phyloP scores from a whole-genome alignment of 1,140 invertebrate genomes.

The Portunus trituberculatus region DNA sequence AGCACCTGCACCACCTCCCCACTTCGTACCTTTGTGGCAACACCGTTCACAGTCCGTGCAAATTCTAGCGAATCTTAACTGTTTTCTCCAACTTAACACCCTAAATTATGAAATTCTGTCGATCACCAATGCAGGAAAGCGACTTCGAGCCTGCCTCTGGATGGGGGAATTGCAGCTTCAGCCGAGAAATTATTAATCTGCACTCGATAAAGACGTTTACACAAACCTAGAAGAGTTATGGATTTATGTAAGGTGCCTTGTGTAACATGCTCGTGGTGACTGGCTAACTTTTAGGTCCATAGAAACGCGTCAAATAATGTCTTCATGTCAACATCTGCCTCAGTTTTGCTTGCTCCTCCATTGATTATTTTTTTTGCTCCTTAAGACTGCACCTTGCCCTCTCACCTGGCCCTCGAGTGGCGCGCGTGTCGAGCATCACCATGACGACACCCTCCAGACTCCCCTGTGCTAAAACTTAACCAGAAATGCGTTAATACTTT shows the following conservation, averaged over 20 bases:
- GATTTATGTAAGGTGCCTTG: not conserved
- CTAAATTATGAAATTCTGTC: conserved; percentile 66
- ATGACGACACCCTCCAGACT: not conserved
- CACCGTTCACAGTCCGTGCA: conserved; percentile 64
- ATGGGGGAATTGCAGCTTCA: conserved; percentile 47
- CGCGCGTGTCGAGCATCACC: too few species aligned
- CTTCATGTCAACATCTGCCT: conserved; percentile 44
- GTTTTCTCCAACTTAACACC: conserved; percentile 57
- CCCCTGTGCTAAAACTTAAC: not conserved
- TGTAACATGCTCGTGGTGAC: not conserved
- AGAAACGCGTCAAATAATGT: not conserved
- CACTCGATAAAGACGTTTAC: not conserved
- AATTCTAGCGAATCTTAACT: conserved; percentile 69
- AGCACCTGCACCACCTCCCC: not conserved
- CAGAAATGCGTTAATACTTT: not conserved
- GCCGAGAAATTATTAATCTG: conserved; percentile 50
- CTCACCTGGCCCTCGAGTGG: not conserved
- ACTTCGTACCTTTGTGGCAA: conserved; percentile 51
- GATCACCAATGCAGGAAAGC: conserved; percentile 73
- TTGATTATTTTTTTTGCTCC: conserved; percentile 52
- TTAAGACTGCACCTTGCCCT: not conserved
- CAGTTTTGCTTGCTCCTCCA: conserved; percentile 60
- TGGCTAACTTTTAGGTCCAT: not conserved
- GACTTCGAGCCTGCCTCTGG: conserved; percentile 67
- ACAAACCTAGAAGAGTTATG: not conserved